A percentile compares a stretch with the other conserved stretches of the same genome.
Conservation (phyloP, 2,888 invertebrate genomes). For the Leptinotarsa rubiginosa region DNA sequence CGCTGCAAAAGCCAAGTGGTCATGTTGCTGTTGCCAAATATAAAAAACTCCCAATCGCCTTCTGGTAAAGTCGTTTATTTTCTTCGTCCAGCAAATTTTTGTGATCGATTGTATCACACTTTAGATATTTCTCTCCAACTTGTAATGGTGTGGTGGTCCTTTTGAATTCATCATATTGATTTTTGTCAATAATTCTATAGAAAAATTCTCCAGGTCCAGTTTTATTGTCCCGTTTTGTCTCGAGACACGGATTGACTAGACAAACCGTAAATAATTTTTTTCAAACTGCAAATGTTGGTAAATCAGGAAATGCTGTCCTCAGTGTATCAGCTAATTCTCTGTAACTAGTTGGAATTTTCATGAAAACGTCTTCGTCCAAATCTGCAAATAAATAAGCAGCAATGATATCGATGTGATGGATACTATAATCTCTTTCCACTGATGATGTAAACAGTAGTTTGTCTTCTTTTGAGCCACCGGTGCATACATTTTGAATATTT, state of each 20-base stretch:
- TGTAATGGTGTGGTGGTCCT: too few species aligned
- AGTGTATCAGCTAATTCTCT: not conserved
- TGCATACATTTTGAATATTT: too few species aligned
- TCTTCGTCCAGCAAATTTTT: constrained; percentile 2
- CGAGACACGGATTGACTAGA: too few species aligned
- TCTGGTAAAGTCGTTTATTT: constrained; percentile 3
- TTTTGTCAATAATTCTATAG: too few species aligned
- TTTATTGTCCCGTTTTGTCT: too few species aligned
- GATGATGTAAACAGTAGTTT: too few species aligned
- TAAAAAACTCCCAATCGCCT: constrained; percentile 13
- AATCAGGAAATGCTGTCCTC: constrained; percentile 8
- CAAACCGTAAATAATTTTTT: too few species aligned
- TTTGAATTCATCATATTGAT: too few species aligned
- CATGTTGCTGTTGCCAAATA: constrained; percentile 14
- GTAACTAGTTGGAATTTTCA: constrained; percentile 3
- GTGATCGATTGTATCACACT: not conserved
- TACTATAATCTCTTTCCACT: not conserved
- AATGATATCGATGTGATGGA: constrained; percentile 11
- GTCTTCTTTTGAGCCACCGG: too few species aligned
- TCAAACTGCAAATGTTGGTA: too few species aligned
- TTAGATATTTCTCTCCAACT: not conserved
- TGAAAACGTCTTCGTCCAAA: constrained; percentile 5
- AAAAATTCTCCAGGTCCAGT: too few species aligned
- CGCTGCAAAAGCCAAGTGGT: not conserved
- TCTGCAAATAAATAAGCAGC: constrained; percentile 15